Conservation (phyloP, 2,113 vertebrate genomes). For the Sapajus apella region DNA sequence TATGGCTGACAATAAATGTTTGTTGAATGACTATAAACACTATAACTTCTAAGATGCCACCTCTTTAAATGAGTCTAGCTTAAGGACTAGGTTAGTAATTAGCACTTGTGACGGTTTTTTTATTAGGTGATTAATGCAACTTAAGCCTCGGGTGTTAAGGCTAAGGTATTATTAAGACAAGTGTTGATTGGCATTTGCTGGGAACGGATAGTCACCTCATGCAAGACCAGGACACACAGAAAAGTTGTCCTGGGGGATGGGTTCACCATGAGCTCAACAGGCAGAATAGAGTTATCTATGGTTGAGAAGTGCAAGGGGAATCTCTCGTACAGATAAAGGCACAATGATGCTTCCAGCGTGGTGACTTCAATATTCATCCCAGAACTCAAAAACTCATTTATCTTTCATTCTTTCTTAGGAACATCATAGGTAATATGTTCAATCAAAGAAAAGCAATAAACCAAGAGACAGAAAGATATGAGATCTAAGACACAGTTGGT, state of each 20-base stretch:
- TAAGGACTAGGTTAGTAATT: conserved; percentile 66
- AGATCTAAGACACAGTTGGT: not conserved
- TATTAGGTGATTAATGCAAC: conserved; percentile 75
- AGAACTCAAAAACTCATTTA: not conserved
- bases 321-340: not conserved
- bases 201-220: conserved; percentile 24
- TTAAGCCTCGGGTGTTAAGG: conserved; percentile 66
- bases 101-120: conserved; percentile 70
- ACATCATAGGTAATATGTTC: not conserved
- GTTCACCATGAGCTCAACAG: not conserved
- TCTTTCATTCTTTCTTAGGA: not conserved
- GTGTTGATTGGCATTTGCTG: conserved; percentile 69
- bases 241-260: conserved; percentile 25
- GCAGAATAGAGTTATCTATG: not conserved
- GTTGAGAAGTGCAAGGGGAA: not conserved
- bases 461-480: not conserved
- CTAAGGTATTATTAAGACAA: conserved; percentile 73
- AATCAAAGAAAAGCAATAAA: not conserved
- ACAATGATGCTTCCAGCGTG: not conserved
- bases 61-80: conserved; percentile 51
- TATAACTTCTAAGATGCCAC: conserved; percentile 60
- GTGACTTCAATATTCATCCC: not conserved
- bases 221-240: conserved; percentile 40
- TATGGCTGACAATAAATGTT: conserved; percentile 55
- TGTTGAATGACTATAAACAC: conserved; percentile 60